Evolutionary conservation across 2,113 vertebrate species (phyloP).

Genomic region (Orthonyx spaldingii): DNA sequence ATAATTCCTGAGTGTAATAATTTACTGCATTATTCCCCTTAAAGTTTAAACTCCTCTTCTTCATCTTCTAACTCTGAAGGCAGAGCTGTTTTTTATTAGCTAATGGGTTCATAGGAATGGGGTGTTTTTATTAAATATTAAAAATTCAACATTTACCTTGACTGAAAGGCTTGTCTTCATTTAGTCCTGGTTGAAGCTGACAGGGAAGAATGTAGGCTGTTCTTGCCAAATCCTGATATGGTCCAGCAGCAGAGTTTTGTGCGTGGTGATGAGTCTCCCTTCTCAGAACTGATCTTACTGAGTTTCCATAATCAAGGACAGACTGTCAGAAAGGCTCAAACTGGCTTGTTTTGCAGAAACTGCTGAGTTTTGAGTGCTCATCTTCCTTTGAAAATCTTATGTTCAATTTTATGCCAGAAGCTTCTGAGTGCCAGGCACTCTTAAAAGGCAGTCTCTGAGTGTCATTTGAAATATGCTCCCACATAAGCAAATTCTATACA

Average conservation of each 20-base stretch:
- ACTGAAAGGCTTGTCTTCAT: conserved; percentile 31
- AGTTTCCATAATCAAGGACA: background rate
- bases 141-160: conserved; percentile 47
- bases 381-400: background rate
- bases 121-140: conserved; percentile 70
- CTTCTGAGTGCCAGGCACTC: background rate
- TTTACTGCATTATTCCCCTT: conserved; percentile 47
- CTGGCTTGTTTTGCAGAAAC: background rate
- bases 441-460: background rate
- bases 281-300: background rate
- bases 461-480: background rate
- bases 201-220: conserved; percentile 18
- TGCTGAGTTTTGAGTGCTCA: background rate
- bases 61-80: conserved; percentile 41
- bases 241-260: background rate
- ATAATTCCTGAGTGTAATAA: conserved; percentile 44
- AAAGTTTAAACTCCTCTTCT: conserved; percentile 57
- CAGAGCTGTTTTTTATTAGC: conserved; percentile 35
- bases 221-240: conserved; percentile 53
- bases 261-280: background rate
- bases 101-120: conserved; percentile 43
- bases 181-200: conserved; percentile 52
- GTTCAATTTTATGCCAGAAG: background rate
- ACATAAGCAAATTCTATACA: background rate
- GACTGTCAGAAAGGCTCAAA: background rate